phyloP scores from a whole-genome alignment of 2,888 invertebrate genomes.

The Cerceris ruficornis region DNA sequence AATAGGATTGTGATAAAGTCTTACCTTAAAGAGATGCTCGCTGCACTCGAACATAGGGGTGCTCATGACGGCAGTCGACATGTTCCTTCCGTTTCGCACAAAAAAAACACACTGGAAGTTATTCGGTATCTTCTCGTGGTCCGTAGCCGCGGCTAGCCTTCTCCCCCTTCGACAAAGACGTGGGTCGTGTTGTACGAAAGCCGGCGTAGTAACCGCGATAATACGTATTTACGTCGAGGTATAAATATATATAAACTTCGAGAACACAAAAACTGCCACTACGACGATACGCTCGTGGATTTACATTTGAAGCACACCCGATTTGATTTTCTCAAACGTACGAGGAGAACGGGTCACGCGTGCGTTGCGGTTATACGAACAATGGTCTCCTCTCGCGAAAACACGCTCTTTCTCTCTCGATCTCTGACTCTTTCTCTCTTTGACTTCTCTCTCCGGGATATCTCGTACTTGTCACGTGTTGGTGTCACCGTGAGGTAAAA shows the following conservation, averaged over 20 bases:
- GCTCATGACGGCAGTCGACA: slow-evolving; percentile 91
- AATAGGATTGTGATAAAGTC: slow-evolving; percentile 9
- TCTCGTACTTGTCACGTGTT: slow-evolving; percentile 33
- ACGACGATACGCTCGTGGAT: slow-evolving; percentile 43
- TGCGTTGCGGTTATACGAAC: too few relatives aligned
- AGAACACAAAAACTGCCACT: slow-evolving; percentile 73
- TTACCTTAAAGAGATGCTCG: slow-evolving; percentile 89
- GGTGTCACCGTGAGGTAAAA: slow-evolving; percentile 34
- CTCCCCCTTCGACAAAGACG: slow-evolving; percentile 22
- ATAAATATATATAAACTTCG: slow-evolving; percentile 40
- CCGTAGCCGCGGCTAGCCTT: slow-evolving; percentile 30
- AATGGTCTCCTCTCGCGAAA: too few relatives aligned
- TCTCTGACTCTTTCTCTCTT: slow-evolving; percentile 24
- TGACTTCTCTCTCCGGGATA: slow-evolving; percentile 7
- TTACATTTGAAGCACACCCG: slow-evolving; percentile 50
- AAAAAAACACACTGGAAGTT: slow-evolving; percentile 41
- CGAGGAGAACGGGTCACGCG: slow-evolving; percentile 3
- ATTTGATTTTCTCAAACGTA: slow-evolving; percentile 11
- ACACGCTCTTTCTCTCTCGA: neutral
- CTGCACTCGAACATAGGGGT: slow-evolving; percentile 89
- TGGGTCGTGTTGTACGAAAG: slow-evolving; percentile 10
- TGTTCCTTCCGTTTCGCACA: slow-evolving; percentile 79
- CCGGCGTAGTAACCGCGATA: neutral
- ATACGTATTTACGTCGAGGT: slow-evolving; percentile 12
- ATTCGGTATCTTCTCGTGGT: slow-evolving; percentile 22